These are phyloP conservation scores for Dicroscelio sp. DNA, from an alignment of 2,888 invertebrate species.

Conservation along the genomic window DNA sequence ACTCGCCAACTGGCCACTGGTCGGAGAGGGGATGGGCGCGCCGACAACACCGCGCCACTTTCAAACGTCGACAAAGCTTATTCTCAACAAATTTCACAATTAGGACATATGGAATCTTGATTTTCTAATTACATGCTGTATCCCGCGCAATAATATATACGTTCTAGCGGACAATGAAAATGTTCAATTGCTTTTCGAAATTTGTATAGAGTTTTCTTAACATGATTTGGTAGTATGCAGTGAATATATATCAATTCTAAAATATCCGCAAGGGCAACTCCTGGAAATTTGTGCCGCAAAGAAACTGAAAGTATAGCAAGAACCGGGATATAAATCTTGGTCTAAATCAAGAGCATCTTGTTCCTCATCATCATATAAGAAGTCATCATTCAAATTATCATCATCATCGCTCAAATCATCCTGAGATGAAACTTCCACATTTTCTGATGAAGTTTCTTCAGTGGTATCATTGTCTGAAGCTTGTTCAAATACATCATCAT, in stretches of 20 bases:
- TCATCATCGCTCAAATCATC: too few species aligned
- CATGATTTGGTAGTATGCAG: slow-evolving; percentile 12
- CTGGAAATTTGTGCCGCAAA: neutral
- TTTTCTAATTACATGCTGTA: neutral
- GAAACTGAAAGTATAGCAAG: neutral
- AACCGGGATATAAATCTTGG: neutral
- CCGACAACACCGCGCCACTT: neutral
- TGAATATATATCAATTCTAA: neutral
- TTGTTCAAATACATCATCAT: too few species aligned
- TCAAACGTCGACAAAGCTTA: slow-evolving; percentile 34
- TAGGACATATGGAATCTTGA: neutral
- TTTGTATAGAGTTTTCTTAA: slow-evolving; percentile 10
- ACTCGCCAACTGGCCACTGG: too few species aligned
- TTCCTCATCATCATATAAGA: too few species aligned
- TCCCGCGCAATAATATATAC: neutral
- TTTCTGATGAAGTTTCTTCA: too few species aligned
- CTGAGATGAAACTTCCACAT: too few species aligned
- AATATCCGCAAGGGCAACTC: neutral
- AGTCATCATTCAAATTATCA: too few species aligned
- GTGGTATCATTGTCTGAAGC: too few species aligned
- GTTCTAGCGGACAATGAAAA: slow-evolving; percentile 32
- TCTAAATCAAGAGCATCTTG: too few species aligned
- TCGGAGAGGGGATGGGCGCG: neutral
- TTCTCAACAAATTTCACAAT: slow-evolving; percentile 6
- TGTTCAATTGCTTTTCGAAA: slow-evolving; percentile 25